phyloP scores from a whole-genome alignment of 2,888 invertebrate species.

The Drosophila paramelanica region DNA sequence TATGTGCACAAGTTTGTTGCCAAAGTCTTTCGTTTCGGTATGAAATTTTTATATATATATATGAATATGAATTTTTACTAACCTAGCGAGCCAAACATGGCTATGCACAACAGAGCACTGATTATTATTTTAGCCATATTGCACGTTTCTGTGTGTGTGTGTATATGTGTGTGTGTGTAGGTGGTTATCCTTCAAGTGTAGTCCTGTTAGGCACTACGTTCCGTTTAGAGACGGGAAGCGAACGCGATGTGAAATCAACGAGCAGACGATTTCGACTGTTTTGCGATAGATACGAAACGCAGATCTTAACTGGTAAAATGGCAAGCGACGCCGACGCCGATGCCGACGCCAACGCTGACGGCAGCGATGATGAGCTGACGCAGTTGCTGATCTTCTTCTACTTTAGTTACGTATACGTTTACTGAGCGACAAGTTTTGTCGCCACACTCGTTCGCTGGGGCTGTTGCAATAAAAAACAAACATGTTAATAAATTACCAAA shows the following conservation, averaged over 20 bases:
- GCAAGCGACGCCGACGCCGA: conserved; percentile 34
- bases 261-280: conserved; percentile 81
- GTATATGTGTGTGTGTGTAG: conserved; percentile 19
- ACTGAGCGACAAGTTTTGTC: conserved; percentile 58
- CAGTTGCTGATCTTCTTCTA: conserved; percentile 67
- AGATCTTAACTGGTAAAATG: conserved; percentile 69
- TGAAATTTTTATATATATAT: conserved; percentile 35
- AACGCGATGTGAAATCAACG: conserved; percentile 73
- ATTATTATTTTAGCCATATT: conserved; percentile 77
- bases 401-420: conserved; percentile 45
- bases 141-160: conserved; percentile 16
- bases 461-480: conserved; percentile 70
- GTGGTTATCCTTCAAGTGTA: conserved; percentile 39
- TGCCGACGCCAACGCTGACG: conserved; percentile 4
- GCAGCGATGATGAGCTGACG: conserved; percentile 47
- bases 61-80: conserved; percentile 64
- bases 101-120: conserved; percentile 80
- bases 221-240: conserved; percentile 48
- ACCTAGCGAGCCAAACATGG: conserved; percentile 82
- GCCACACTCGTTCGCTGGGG: conserved; percentile 30
- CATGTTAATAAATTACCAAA: conserved; percentile 74
- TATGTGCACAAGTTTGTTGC: conserved; percentile 43
- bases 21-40: conserved; percentile 51
- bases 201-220: conserved; percentile 45
- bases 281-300: conserved; percentile 69